Conservation (phyloP, 1,140 invertebrate genomes). For the Protaetia brevitarsis region DNA sequence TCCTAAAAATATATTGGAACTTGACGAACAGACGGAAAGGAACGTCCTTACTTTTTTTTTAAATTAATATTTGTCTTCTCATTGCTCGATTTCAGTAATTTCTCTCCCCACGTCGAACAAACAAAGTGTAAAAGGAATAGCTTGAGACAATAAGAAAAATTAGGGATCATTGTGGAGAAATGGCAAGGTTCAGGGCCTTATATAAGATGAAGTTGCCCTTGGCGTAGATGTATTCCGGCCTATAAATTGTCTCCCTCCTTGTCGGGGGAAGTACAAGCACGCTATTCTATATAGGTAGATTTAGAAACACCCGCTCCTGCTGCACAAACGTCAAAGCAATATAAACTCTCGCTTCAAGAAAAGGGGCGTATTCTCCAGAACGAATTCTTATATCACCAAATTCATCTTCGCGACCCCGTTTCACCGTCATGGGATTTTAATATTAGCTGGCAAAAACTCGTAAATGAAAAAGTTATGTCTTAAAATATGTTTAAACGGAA, state of each 20-base stretch:
- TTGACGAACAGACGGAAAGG: no score
- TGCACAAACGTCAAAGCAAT: conserved; percentile 4
- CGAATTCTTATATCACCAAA: background rate
- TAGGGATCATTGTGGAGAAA: conserved; percentile 20
- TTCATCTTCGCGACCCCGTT: background rate
- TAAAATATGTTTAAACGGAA: no score
- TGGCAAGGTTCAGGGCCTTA: conserved; percentile 9
- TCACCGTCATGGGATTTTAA: background rate
- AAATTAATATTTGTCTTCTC: background rate
- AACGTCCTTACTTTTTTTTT: no score
- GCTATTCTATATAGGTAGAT: conserved; percentile 9
- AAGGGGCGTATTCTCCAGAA: background rate
- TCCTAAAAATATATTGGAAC: no score
- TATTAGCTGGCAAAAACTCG: background rate
- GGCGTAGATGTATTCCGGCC: conserved; percentile 20
- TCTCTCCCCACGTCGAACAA: conserved; percentile 1
- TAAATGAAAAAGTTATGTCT: conserved; percentile 2
- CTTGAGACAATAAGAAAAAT: conserved; percentile 24
- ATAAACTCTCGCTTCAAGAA: background rate
- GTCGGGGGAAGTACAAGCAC: background rate
- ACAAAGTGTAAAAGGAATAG: conserved; percentile 20
- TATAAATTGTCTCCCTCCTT: conserved; percentile 18
- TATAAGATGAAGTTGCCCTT: conserved; percentile 22
- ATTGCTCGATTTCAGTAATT: background rate
- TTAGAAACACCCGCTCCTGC: conserved; percentile 4